Evolutionary conservation across 2,797 vertebrate species (phyloP), one percentile per base, ranked within the genome.

Genomic region (Pseudochaenichthys georgianus): DNA sequence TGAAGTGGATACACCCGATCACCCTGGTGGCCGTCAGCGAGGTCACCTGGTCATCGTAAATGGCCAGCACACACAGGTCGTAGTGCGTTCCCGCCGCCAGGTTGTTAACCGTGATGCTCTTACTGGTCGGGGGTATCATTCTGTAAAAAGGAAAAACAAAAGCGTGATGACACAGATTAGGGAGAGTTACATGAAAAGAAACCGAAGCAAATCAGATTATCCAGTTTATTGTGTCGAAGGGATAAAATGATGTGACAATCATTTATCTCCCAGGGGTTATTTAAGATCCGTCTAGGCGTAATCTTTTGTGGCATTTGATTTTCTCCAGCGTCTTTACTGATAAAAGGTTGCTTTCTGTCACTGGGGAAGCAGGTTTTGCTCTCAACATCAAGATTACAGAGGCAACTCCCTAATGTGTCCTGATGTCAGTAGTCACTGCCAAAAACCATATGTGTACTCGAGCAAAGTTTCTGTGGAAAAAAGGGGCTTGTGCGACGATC

Each of bases 111-210:
- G 97, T 92, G 88, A 99, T 99, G 81, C 93, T 97, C 92, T 99
- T 97, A 93, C 97, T 99, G 55, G 96, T 96, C 46, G 98, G 97
- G 76, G 98, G 97, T 87, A 99, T 99, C 98, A 99, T 99, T 94
- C 98, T 99, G 87, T 10, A 3, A 21, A 28, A 9, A 55, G 43
- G 17, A 68, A 12, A 45, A 42, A 51, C 19, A 31, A 62, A 47
- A 2, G 45, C 51, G 73, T 41, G 65, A 19, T 67, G 50, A 77
- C 71, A 63, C 19, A 71, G 74, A 88, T 86, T 73, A 78, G 61
- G 63, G 53, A 38, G 73, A 75, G 77, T 83, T 87, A 78, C 86
- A 84, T 75, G 52, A 77, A 84, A 88, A 66, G 48, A 80, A 78
- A 87, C 70, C 69, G 76, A 66, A 80, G 68, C 70, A 79, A 82